Percentiles rank a stretch among this genome's conserved stretches.
These are phyloP conservation scores for Nymphalis c-album DNA, from an alignment of 2,888 invertebrate genomes.

Conservation along the genomic window DNA sequence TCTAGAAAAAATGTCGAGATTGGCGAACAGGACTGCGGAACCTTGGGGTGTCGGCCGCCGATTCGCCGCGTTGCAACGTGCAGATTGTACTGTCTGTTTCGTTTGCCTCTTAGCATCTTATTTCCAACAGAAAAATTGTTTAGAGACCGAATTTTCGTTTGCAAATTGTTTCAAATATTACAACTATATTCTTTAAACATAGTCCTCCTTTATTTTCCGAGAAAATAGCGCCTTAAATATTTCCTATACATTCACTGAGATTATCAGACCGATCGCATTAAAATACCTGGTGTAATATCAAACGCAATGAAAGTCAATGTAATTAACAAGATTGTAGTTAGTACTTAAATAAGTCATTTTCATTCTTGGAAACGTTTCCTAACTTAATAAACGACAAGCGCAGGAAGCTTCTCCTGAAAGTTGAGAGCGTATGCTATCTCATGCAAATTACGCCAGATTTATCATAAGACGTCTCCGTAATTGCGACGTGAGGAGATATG, in stretches of 20 bases:
- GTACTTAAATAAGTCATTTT: constrained; percentile 79
- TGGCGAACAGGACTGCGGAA: constrained; percentile 66
- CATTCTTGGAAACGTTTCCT: constrained; percentile 78
- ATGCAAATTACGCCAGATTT: constrained; percentile 82
- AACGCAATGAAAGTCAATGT: constrained; percentile 63
- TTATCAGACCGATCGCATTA: constrained; percentile 2
- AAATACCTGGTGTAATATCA: constrained; percentile 37
- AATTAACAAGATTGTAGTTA: constrained; percentile 56
- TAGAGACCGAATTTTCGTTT: constrained; percentile 67
- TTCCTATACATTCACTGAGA: not conserved
- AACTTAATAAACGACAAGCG: constrained; percentile 80
- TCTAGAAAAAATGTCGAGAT: constrained; percentile 74
- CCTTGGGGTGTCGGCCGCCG: constrained; percentile 71
- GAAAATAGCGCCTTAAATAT: too few species aligned
- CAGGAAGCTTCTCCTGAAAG: constrained; percentile 78
- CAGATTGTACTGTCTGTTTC: constrained; percentile 77
- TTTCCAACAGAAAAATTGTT: constrained; percentile 71
- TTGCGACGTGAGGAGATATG: constrained; percentile 81
- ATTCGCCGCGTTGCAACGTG: constrained; percentile 75
- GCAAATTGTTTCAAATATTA: constrained; percentile 56
- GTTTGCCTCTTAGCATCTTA: constrained; percentile 77
- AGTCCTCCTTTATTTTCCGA: constrained; percentile 10
- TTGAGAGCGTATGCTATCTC: constrained; percentile 82
- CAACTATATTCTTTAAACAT: constrained; percentile 37
- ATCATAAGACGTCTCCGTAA: constrained; percentile 81